Base-by-base conservation (phyloP, 2,888 invertebrate species). In the Melanostoma scalare region DNA sequence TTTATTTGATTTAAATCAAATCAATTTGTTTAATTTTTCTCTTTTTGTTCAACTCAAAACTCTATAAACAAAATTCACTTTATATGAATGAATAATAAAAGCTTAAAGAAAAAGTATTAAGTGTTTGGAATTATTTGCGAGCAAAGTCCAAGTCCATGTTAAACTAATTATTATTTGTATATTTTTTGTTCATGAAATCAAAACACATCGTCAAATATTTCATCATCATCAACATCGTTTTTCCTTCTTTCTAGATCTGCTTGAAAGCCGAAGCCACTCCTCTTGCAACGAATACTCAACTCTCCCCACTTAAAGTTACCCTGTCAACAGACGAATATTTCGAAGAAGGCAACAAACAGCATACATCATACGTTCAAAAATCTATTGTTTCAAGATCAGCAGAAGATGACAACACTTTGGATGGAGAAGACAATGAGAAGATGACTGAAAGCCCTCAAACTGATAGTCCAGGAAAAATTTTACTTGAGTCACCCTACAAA, bases 261-360 rank as follows among this genome's bases (percentile, higher is more conserved):
- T 74, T 78, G 65, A 78, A 69, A 74, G 73, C 53, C 6, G 78
- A 68, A 74, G 82, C 78, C 35, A 42, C 58, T 42, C 73, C 82
- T n/a, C n/a, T 69, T 3, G 20, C 71, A 31, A 35, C 40, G 5
- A 8, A 2, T n/a, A 6, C 35, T 42, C 61, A 75, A 20, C 35
- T 38, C 4, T 63, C 44, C 6, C 40, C 80, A 40, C 50, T 46
- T n/a, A 65, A 71, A 60, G 58, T 48, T 4, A 10, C 65, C 9
- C 50, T 63, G 8, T 35, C 61, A 4, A 20, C 58, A 6, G 74
- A 74, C 30, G 10, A 65, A 20, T 69, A 69, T 4, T 44, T 78
- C 4, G 56, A 42, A n/a, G 20, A 58, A 36, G 63, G 55, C 3
- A 63, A 82, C 8, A 48, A 10, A 4, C 53, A 30, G 1, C 56